These are phyloP conservation scores for Lagothrix lagotricha DNA, from an alignment of 2,797 vertebrate species.

Conservation along the genomic window DNA sequence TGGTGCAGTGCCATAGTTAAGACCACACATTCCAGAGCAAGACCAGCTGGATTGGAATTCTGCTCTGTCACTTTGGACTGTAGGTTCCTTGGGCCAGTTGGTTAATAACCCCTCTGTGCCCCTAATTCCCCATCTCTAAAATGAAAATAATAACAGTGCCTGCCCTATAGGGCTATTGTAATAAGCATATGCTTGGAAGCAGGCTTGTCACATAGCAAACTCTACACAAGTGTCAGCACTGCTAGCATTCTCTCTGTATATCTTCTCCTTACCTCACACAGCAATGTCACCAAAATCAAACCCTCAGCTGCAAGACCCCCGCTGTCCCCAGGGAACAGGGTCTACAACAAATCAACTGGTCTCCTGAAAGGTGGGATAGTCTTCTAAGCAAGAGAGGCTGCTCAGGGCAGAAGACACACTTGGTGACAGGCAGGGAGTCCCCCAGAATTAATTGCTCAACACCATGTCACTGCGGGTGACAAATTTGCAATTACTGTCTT, in stretches of 20 bases:
- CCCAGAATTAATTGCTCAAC: conserved; percentile 61
- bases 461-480: conserved; percentile 46
- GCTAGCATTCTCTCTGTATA: not conserved
- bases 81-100: too few species aligned
- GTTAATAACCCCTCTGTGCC: not conserved
- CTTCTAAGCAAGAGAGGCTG: not conserved
- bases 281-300: not conserved
- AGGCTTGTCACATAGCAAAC: fast-evolving
- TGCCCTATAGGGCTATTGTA: too few species aligned
- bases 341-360: not conserved
- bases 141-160: not conserved
- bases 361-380: not conserved
- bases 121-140: not conserved
- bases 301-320: not conserved
- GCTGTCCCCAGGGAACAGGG: not conserved
- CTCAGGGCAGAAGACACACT: not conserved
- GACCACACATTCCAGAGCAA: not conserved
- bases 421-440: conserved; percentile 38
- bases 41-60: not conserved
- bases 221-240: not conserved
- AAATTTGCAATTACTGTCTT: conserved; percentile 66
- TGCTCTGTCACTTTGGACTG: not conserved
- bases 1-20: fast-evolving
- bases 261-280: not conserved
- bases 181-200: not conserved